Base-by-base conservation (phyloP, 1,140 invertebrate genomes). In the Zaprionus taronus region DNA sequence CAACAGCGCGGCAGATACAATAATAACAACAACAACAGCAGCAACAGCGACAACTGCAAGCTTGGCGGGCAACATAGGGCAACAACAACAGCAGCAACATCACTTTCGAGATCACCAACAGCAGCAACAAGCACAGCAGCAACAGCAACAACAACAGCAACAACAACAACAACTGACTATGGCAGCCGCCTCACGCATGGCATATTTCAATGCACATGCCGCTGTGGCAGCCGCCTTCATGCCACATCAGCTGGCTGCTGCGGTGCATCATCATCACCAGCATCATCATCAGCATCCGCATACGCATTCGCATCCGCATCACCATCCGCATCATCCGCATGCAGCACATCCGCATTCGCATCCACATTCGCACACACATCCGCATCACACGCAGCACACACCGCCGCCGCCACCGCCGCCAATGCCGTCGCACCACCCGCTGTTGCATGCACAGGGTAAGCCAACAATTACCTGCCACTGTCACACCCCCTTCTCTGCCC, bases 151-250 rank as follows among this genome's bases (percentile, higher is more conserved):
- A n/a, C n/a, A 77, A 5, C 79, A 78, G 9, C 76, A 85, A 4
- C 86, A 91, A 15, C 77, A 86, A n/a, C 80, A 85, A 15, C 83
- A 95, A 72, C 94, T 95, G 91, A 95, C 95, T 34, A 93, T 95
- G 93, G 95, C 95, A 79, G 95, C 95, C 75, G 96, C 96, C 49
- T 96, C 95, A 70, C 93, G 96, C 73, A 97, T 97, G 94, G 96
- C 96, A n/a, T 97, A 97, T 82, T 96, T 97, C 89, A 97, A 97
- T 93, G 96, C 97, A 34, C 97, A 97, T 92, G 96, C 97, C 22
- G 96, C 97, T 11, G 96, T 97, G n/a, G 96, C 97, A 1, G 96
- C 96, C 6, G 96, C 96, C 55, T 97, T 97, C 93, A 94, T 97
- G 73, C 97, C 96, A 20, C 85, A 90, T 73, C 85, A 90, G 53